phyloP scores from a whole-genome alignment of 2,797 vertebrate species.

The Poeciliopsis infans region DNA sequence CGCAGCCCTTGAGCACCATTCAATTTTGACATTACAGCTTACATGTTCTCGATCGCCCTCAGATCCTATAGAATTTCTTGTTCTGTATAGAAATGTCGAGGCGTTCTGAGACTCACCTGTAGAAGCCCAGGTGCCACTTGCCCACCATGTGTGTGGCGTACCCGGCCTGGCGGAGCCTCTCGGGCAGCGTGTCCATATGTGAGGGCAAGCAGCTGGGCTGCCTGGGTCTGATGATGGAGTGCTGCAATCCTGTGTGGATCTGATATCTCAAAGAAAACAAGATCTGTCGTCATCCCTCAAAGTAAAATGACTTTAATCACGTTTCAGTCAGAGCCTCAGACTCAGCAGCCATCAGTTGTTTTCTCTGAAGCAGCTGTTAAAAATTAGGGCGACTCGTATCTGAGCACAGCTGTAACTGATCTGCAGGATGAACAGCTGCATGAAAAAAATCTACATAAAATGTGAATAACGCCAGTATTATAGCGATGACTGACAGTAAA shows the following conservation, averaged over 20 bases:
- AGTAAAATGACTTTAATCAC: not conserved
- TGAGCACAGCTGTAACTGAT: not conserved
- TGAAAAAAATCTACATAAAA: not conserved
- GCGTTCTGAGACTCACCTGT: constrained; percentile 78
- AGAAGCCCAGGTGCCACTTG: constrained; percentile 98
- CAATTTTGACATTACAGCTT: not conserved
- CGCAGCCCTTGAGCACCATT: too few species aligned
- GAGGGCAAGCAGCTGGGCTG: constrained; percentile 95
- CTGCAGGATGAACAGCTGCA: not conserved
- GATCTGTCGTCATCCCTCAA: not conserved
- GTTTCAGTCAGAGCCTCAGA: not conserved
- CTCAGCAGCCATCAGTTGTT: not conserved
- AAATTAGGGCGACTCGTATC: not conserved
- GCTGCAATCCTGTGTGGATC: constrained; percentile 96
- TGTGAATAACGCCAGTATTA: not conserved
- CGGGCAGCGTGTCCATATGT: constrained; percentile 89
- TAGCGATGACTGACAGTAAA: not conserved
- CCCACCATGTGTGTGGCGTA: constrained; percentile 97
- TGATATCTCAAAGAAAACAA: constrained; percentile 86
- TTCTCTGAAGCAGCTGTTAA: not conserved
- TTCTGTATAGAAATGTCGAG: too few species aligned
- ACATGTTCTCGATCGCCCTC: not conserved
- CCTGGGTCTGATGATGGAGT: constrained; percentile 95
- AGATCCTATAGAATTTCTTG: not conserved
- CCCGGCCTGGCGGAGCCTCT: constrained; percentile 90